Evolutionary conservation across 1,140 invertebrate genomes (phyloP), one percentile per base, ranked within the genome.

Genomic region (Drosophila mojavensis): DNA sequence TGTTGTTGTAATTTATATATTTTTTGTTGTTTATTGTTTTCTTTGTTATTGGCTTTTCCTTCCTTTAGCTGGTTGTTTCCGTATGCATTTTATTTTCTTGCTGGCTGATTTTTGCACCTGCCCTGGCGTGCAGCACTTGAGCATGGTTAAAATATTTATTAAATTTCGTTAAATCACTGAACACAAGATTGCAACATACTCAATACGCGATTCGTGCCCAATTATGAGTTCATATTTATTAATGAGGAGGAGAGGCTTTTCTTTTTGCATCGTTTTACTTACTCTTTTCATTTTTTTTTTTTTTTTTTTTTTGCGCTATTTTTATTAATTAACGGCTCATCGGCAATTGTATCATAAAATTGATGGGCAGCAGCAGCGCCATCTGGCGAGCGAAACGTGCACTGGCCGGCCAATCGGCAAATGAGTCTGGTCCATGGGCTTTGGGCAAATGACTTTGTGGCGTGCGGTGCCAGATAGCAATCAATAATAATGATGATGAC

Each of bases 161-260:
- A 82, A 82, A 78, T 78, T 79, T 75, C 62, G 56, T 71, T 75
- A 61, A 75, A 75, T 30, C 48, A 61, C 11, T 39, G 43, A 48
- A 24, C 36, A 62, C 41, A 67, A 39, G 33, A 33, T 48, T 47
- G 67, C 20, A 26, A 30, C 53, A 55, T 58, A 36, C 69, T 61
- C 60, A 62, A 69, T 74, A 68, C 67, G 28, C 56, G 53, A 69
- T 75, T 61, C 28, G 74, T 79, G 64, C 60, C 65, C 74, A 79
- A 86, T 83, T 88, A 86, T 88, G 72, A 88, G 75, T 83, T 86
- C 82, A 88, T 88, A 89, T 80, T 83, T 80, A 88, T 89, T 88
- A 88, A 88, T 89, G 73, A 79, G 84, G 33, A 24, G 20, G 20
- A 24, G 33, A 62, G 62, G 59, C 51, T 71, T 75, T 48, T 43